Conservation (phyloP, 2,797 vertebrate species). For the Pipistrellus pipistrellus region DNA sequence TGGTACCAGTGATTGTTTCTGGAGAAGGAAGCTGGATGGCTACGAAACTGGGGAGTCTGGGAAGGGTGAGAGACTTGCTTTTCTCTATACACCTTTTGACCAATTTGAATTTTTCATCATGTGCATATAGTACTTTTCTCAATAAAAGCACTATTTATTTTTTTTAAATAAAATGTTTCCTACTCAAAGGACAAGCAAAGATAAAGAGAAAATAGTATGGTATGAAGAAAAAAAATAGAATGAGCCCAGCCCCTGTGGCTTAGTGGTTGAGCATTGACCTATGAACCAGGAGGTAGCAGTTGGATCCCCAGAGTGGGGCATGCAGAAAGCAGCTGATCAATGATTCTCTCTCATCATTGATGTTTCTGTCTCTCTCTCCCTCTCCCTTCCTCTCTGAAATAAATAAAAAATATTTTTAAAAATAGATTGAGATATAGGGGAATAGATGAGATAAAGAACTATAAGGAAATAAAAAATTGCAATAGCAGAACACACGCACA, state of each 20-base stretch:
- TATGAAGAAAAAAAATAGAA: neutral
- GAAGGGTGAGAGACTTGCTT: neutral
- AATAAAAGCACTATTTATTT: conserved; percentile 43
- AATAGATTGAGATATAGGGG: neutral
- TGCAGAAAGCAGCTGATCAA: no score
- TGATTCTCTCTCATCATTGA: no score
- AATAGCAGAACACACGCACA: neutral
- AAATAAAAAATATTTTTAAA: neutral
- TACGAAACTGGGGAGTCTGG: neutral
- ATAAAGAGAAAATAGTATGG: neutral
- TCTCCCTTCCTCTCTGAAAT: no score
- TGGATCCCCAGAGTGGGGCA: no score
- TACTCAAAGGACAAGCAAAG: conserved; percentile 6
- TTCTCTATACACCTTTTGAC: neutral
- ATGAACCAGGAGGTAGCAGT: no score
- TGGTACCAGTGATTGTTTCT: neutral
- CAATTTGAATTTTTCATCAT: conserved; percentile 23
- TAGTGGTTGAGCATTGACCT: no score
- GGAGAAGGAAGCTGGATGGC: neutral
- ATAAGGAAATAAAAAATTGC: neutral
- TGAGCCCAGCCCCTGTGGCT: no score
- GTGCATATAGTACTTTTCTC: neutral
- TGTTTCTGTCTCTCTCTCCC: no score
- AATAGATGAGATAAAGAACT: neutral
- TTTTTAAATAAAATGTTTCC: conserved; percentile 59